Percentiles rank a stretch among this genome's conserved stretches.
Evolutionary conservation across 1,140 invertebrate species (phyloP).

Genomic region (Atopsyche davidsoni): DNA sequence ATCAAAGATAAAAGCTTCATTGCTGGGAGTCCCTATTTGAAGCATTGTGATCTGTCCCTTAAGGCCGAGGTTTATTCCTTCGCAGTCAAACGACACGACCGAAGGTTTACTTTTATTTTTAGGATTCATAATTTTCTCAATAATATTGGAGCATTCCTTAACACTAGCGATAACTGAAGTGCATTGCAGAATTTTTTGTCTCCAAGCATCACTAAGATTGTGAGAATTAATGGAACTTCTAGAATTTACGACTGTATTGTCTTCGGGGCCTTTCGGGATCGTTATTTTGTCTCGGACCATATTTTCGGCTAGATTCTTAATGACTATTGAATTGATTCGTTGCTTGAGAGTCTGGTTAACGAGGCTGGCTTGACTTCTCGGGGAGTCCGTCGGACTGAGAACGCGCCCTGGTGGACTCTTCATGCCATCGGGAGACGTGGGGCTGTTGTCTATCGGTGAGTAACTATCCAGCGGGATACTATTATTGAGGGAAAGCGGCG

Average conservation of each 20-base stretch:
- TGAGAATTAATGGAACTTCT: slow-evolving; percentile 27
- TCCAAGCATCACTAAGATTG: slow-evolving; percentile 60
- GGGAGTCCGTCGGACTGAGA: slow-evolving; percentile 43
- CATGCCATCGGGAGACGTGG: slow-evolving; percentile 42
- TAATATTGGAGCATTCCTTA: slow-evolving; percentile 68
- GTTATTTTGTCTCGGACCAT: slow-evolving; percentile 71
- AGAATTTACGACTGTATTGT: slow-evolving; percentile 36
- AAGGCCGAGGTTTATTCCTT: slow-evolving; percentile 83
- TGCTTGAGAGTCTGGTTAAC: slow-evolving; percentile 74
- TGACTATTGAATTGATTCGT: slow-evolving; percentile 77
- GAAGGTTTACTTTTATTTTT: slow-evolving; percentile 50
- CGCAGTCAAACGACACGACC: slow-evolving; percentile 79
- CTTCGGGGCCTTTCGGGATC: slow-evolving; percentile 40
- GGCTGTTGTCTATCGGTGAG: slow-evolving; percentile 38
- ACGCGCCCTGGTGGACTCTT: slow-evolving; percentile 43
- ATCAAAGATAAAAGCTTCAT: slow-evolving; percentile 84
- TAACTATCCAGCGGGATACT: slow-evolving; percentile 36
- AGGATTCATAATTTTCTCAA: slow-evolving; percentile 68
- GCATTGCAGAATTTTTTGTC: slow-evolving; percentile 71
- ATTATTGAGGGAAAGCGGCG: slow-evolving; percentile 37
- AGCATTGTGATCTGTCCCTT: slow-evolving; percentile 80
- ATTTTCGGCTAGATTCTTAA: slow-evolving; percentile 86
- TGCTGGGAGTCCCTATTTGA: slow-evolving; percentile 74
- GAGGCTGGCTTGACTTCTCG: slow-evolving; percentile 42
- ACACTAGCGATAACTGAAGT: slow-evolving; percentile 71